These are phyloP conservation scores for Cyphomyrmex costatus DNA, from an alignment of 1,140 invertebrate genomes.

Conservation along the genomic window DNA sequence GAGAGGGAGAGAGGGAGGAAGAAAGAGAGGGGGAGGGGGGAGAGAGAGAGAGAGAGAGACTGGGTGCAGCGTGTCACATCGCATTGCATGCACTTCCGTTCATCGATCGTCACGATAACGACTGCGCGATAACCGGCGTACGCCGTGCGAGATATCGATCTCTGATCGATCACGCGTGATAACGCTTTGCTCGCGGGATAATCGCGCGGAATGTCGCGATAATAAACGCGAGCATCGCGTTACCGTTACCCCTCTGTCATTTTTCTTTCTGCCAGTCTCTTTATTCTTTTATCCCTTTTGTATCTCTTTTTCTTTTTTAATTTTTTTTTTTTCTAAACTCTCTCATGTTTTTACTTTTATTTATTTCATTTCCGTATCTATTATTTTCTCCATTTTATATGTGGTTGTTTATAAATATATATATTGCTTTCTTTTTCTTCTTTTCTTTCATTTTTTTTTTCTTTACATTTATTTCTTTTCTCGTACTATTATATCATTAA, in stretches of 20 bases:
- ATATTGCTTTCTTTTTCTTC: neutral
- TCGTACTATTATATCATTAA: neutral
- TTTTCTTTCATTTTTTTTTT: neutral
- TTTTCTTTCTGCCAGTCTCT: conserved; percentile 25
- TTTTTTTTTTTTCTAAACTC: conserved; percentile 10
- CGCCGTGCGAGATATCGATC: conserved; percentile 65
- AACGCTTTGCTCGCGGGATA: conserved; percentile 70
- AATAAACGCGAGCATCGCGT: conserved; percentile 69
- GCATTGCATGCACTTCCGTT: conserved; percentile 58
- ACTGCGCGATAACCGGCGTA: conserved; percentile 20
- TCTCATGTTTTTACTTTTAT: conserved; percentile 7
- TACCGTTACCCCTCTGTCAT: conserved; percentile 28
- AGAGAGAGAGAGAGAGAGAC: neutral
- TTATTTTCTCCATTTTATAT: neutral
- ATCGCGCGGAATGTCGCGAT: conserved; percentile 70
- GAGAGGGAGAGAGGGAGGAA: neutral
- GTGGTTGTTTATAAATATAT: neutral
- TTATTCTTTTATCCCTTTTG: conserved; percentile 32
- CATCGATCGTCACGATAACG: conserved; percentile 33
- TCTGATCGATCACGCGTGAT: conserved; percentile 68
- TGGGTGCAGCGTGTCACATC: conserved; percentile 37
- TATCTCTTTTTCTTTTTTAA: neutral
- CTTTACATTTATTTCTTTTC: neutral
- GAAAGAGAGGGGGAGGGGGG: neutral
- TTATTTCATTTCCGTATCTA: neutral